Conservation (phyloP, 2,113 vertebrate genomes). For the Chauna torquata region DNA sequence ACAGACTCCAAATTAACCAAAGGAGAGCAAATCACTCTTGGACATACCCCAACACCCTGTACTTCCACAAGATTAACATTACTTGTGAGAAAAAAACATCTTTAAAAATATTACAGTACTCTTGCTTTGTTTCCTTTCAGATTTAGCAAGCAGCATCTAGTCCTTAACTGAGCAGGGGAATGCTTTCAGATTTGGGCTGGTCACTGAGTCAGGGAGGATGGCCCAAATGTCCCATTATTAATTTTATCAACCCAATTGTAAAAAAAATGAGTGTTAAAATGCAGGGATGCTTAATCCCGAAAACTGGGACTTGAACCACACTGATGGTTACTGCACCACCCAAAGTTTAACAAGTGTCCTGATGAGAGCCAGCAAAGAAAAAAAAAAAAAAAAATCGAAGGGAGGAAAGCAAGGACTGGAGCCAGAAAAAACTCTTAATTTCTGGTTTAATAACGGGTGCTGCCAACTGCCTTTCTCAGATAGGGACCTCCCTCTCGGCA, state of each 20-base stretch:
- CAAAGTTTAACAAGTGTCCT: neutral
- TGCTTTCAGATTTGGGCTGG: neutral
- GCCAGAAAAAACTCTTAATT: neutral
- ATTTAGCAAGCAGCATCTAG: neutral
- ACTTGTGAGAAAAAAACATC: neutral
- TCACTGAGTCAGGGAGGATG: neutral
- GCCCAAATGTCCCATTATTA: neutral
- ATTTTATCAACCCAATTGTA: neutral
- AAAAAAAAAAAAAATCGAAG: neutral
- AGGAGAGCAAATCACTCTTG: neutral
- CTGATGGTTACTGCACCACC: neutral
- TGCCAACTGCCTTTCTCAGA: neutral
- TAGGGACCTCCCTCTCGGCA: neutral
- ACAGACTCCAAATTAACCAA: neutral
- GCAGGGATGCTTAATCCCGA: neutral
- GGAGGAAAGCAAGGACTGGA: neutral
- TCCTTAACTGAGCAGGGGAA: neutral
- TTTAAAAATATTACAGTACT: neutral
- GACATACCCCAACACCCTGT: neutral
- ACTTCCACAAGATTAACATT: neutral
- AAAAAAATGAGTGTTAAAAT: neutral
- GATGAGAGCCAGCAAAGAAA: neutral
- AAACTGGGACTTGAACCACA: neutral
- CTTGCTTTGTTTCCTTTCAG: neutral
- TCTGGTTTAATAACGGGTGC: neutral